Evolutionary conservation across 2,888 invertebrate genomes (phyloP).

Genomic region (Onthophagus sagittarius): DNA sequence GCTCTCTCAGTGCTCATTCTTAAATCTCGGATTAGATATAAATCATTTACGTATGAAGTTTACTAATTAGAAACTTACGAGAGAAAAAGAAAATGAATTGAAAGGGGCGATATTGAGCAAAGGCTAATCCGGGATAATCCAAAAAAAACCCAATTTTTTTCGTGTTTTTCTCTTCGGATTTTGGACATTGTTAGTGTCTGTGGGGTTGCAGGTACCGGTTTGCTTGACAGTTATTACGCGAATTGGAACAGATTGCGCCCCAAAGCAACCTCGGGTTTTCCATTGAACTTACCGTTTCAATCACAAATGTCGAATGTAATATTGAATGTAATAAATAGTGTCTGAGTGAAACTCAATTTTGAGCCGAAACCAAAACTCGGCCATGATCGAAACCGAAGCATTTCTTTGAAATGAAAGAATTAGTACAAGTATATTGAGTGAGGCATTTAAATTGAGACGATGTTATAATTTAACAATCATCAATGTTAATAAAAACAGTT

Average conservation of each 20-base stretch:
- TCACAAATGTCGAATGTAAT: neutral
- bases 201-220: conserved; percentile 25
- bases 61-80: neutral
- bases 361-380: too few relatives aligned
- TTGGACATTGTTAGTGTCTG: conserved; percentile 32
- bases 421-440: too few relatives aligned
- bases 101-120: conserved; percentile 34
- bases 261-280: neutral
- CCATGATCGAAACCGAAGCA: too few relatives aligned
- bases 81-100: neutral
- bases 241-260: neutral
- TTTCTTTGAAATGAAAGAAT: too few relatives aligned
- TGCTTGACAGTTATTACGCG: conserved; percentile 28
- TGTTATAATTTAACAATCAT: too few relatives aligned
- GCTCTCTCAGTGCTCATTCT: neutral
- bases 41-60: neutral
- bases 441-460: too few relatives aligned
- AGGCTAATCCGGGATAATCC: conserved; percentile 37
- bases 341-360: too few relatives aligned
- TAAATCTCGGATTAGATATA: neutral
- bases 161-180: conserved; percentile 32
- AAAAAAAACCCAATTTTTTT: conserved; percentile 28
- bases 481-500: too few relatives aligned
- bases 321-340: too few relatives aligned
- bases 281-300: neutral